These are phyloP conservation scores for Rallus limicola DNA, from an alignment of 2,113 vertebrate genomes.

Conservation along the genomic window DNA sequence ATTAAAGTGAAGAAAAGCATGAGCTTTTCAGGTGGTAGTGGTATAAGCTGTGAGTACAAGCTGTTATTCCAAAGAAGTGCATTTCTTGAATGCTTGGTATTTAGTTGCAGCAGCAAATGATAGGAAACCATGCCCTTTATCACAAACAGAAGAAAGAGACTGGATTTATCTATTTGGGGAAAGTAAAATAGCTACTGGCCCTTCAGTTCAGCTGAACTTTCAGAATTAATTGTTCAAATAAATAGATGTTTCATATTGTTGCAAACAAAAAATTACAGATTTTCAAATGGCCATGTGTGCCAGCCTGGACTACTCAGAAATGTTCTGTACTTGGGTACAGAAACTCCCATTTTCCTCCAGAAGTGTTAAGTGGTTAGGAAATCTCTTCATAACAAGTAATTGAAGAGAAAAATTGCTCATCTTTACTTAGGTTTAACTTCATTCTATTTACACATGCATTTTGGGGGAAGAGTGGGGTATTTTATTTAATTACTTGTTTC, in stretches of 20 bases:
- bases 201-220: neutral
- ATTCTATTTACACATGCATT: neutral
- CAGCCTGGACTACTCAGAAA: neutral
- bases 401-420: neutral
- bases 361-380: neutral
- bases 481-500: neutral
- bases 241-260: neutral
- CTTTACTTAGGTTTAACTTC: neutral
- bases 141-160: neutral
- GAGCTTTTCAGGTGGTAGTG: neutral
- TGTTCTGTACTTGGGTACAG: neutral
- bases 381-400: neutral
- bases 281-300: neutral
- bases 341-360: neutral
- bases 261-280: fast-evolving
- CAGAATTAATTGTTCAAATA: neutral
- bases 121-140: neutral
- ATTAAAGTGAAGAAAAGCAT: neutral
- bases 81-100: neutral
- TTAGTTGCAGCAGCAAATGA: neutral
- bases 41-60: neutral
- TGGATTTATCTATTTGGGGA: neutral
- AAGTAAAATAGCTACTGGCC: neutral
- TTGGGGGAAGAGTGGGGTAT: neutral
- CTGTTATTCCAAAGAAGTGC: neutral